Base-by-base conservation (phyloP, 2,113 vertebrate species). In the Neolamprologus ventralis region DNA sequence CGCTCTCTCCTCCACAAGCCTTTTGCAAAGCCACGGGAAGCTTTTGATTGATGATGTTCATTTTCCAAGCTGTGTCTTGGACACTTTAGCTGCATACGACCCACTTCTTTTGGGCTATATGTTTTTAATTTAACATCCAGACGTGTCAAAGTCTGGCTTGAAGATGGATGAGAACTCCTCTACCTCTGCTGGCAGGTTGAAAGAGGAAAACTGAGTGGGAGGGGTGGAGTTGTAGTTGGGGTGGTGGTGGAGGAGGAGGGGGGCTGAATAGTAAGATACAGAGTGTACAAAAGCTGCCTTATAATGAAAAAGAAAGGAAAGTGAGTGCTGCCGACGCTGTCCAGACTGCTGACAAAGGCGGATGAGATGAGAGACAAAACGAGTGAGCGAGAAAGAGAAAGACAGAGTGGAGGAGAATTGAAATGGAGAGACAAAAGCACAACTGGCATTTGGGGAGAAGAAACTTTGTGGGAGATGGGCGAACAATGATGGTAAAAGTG, bases 1-100 rank as follows among this genome's bases (percentile, higher is more conserved):
- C 19, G 0, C 79, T 73, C 47, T 80, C 75, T 82, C 53, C 45
- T 54, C 80, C 11, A 8, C 57, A 17, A 80, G 80, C 68, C 11
- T 86, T 19, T 53, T 14, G 53, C 16, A 14, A 42, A 82, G 81
- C 58, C 45, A 47, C 37, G 3, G 63, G 57, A 82, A 54, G 78
- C 78, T 54, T 91, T 89, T 96, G 96, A 96, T 96, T 92, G 95
- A 96, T 96, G 95, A 91, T 88, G 79, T 92, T 96, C 89, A 95
- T 96, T 96, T 95, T 91, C 90, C 78, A 89, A 92, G 90, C 91
- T 55, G 87, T 87, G 90, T 95, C 91, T 95, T 40, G 71, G 92
- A 94, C 94, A 89, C 91, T 95, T 93, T 80, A 89, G 93, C 82
- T 92, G 91, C 93, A 94, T 75, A 84, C 86, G 21, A 87, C 88